phyloP scores from a whole-genome alignment of 1,140 invertebrate species.

The Drosophila chauvacae region DNA sequence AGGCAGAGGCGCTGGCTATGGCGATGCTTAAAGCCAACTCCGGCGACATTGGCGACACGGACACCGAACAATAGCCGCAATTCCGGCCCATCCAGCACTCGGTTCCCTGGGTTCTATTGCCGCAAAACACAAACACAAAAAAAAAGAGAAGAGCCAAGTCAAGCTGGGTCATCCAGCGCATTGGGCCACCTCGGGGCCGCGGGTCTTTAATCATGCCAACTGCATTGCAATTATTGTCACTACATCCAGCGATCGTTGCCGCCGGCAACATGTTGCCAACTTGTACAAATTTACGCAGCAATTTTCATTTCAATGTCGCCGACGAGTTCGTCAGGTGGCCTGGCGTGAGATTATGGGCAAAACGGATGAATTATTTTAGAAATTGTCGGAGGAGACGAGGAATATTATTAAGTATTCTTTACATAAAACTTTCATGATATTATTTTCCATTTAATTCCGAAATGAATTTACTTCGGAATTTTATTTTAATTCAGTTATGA shows the following conservation, averaged over 20 bases:
- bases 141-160: constrained; percentile 15
- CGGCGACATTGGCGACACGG: constrained; percentile 74
- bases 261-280: constrained; percentile 47
- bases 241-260: constrained; percentile 44
- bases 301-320: constrained; percentile 62
- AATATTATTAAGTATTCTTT: background rate
- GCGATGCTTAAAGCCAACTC: constrained; percentile 68
- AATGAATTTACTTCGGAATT: background rate
- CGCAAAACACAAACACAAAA: background rate
- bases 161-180: constrained; percentile 37
- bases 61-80: constrained; percentile 65
- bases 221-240: constrained; percentile 69
- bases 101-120: constrained; percentile 27
- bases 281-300: constrained; percentile 55
- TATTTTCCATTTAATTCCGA: too few species aligned
- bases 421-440: too few species aligned
- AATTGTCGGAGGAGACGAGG: background rate
- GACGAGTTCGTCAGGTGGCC: constrained; percentile 33
- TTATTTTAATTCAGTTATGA: background rate
- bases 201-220: constrained; percentile 49
- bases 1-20: constrained; percentile 70
- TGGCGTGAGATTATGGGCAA: constrained; percentile 28
- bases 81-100: constrained; percentile 48
- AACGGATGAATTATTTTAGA: background rate
- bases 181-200: constrained; percentile 37